These are phyloP conservation scores for Cirrhinus molitorella DNA, from an alignment of 2,797 vertebrate species.

Conservation along the genomic window DNA sequence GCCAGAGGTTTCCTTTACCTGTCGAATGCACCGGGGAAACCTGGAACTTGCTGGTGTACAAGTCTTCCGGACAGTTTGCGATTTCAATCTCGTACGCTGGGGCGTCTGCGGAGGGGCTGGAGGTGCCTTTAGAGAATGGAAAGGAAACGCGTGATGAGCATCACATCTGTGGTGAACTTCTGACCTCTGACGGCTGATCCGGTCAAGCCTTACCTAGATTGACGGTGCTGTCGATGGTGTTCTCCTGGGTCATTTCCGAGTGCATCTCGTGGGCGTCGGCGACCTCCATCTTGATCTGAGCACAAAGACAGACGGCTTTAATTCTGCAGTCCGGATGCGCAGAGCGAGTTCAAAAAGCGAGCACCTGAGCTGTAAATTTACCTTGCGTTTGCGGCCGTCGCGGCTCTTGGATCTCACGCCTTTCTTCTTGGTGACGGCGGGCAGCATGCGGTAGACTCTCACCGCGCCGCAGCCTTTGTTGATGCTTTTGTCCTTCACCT, in stretches of 20 bases:
- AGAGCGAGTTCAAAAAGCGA: neutral
- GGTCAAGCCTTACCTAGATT: constrained; percentile 44
- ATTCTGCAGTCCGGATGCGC: neutral
- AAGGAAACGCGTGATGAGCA: neutral
- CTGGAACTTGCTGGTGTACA: constrained; percentile 79
- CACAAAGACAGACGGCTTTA: neutral
- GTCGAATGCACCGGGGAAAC: constrained; percentile 84
- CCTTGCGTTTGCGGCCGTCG: constrained; percentile 47
- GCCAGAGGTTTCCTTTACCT: constrained; percentile 65
- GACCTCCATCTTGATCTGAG: constrained; percentile 75
- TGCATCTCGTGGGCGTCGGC: constrained; percentile 71
- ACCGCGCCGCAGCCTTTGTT: constrained; percentile 93
- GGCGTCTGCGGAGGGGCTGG: constrained; percentile 67
- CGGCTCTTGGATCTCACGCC: constrained; percentile 59
- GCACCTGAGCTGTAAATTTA: constrained; percentile 55
- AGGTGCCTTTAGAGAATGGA: constrained; percentile 9
- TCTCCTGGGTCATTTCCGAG: constrained; percentile 79
- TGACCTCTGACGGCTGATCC: neutral
- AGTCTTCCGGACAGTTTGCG: constrained; percentile 75
- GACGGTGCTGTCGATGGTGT: constrained; percentile 80
- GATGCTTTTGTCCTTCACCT: constrained; percentile 92
- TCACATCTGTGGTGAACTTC: neutral
- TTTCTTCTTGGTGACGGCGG: constrained; percentile 76
- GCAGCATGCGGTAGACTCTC: constrained; percentile 93
- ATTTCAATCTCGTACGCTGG: constrained; percentile 71